Evolutionary conservation across 1,140 invertebrate species (phyloP).

Genomic region (Leptinotarsa lineolata): DNA sequence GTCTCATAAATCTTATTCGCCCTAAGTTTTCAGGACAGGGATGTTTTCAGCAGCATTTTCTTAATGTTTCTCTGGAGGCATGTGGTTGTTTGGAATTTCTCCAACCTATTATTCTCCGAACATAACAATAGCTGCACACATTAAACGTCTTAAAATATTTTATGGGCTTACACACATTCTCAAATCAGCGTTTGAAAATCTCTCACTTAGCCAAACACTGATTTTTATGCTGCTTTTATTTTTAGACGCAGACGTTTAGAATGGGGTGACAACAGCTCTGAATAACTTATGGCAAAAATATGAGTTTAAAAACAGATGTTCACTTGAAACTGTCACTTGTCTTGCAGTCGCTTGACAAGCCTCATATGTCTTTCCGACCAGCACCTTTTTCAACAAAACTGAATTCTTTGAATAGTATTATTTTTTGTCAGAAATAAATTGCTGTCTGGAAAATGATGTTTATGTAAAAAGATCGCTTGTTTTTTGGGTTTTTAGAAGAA

Average conservation of each 20-base stretch:
- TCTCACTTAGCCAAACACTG: constrained; percentile 19
- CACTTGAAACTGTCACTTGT: constrained; percentile 11
- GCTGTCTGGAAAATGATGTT: background rate
- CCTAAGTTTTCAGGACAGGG: constrained; percentile 8
- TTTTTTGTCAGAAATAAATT: background rate
- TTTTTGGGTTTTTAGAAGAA: background rate
- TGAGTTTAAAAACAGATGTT: constrained; percentile 4
- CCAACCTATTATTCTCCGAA: background rate
- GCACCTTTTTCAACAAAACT: constrained; percentile 25
- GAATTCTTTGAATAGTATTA: constrained; percentile 2
- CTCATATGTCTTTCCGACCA: constrained; percentile 23
- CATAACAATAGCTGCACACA: background rate
- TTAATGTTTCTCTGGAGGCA: background rate
- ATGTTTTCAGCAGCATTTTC: constrained; percentile 2
- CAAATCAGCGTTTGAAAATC: constrained; percentile 17
- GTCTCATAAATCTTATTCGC: background rate
- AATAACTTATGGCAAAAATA: constrained; percentile 23
- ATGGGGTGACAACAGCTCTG: constrained; percentile 13
- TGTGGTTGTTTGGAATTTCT: background rate
- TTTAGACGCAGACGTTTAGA: constrained; percentile 9
- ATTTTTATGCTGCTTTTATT: constrained; percentile 10
- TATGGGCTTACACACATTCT: background rate
- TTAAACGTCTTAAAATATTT: constrained; percentile 2
- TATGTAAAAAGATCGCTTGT: background rate
- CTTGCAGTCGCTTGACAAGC: constrained; percentile 2